Evolutionary conservation across 2,113 vertebrate species (phyloP).

Genomic region (Paralichthys olivaceus): DNA sequence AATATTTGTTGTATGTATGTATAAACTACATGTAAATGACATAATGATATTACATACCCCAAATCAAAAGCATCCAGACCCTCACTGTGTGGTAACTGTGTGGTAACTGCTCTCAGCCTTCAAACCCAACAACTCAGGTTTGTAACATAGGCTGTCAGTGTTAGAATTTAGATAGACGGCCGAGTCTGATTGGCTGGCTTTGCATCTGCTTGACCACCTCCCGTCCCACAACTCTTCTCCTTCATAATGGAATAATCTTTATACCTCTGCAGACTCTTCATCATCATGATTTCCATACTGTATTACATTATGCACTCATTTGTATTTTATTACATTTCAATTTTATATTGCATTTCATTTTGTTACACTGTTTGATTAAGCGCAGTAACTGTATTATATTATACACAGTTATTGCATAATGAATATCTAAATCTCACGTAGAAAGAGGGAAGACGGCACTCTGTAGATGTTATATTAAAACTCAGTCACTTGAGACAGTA

Average conservation of each 20-base stretch:
- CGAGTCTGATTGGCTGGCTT: too few species aligned
- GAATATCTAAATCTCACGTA: background rate
- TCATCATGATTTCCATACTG: background rate
- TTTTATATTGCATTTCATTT: background rate
- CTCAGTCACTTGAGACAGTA: background rate
- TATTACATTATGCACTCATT: background rate
- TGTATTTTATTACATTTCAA: constrained; percentile 3
- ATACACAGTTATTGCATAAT: background rate
- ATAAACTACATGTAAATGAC: too few species aligned
- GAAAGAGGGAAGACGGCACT: background rate
- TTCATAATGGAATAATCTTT: background rate
- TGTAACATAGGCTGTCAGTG: background rate
- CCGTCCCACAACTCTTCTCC: background rate
- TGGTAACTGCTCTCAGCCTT: background rate
- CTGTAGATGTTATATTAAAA: background rate
- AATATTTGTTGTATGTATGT: too few species aligned
- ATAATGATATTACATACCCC: too few species aligned
- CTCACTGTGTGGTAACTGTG: background rate
- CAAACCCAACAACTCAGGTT: background rate
- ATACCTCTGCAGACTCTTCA: background rate
- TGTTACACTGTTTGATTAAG: background rate
- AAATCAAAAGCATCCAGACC: too few species aligned
- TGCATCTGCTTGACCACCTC: background rate
- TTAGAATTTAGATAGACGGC: too few species aligned
- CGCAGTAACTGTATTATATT: background rate